These are phyloP conservation scores for Alviniconcha strummeri DNA, from an alignment of 2,888 invertebrate species.

Conservation along the genomic window DNA sequence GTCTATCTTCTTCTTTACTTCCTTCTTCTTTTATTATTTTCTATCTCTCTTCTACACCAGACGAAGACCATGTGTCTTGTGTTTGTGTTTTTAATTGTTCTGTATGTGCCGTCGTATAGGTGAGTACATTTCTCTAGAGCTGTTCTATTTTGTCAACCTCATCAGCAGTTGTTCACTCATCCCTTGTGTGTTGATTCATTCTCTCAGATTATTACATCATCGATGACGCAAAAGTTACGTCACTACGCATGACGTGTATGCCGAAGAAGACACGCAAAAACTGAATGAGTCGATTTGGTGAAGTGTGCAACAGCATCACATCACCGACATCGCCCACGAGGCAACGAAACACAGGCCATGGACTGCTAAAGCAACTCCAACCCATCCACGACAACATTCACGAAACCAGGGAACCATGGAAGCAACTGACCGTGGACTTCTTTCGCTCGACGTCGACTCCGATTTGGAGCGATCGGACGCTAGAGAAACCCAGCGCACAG, in stretches of 20 bases:
- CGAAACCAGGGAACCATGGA: neutral
- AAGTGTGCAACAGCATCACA: neutral
- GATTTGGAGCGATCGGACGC: neutral
- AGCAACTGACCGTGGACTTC: neutral
- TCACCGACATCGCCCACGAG: neutral
- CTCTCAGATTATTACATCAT: too few species aligned
- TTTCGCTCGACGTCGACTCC: neutral
- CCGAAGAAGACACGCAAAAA: neutral
- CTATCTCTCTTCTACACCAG: too few species aligned
- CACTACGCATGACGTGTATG: neutral
- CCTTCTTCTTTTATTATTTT: too few species aligned
- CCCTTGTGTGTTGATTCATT: too few species aligned
- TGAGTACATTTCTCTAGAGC: too few species aligned
- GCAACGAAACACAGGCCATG: neutral
- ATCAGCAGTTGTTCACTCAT: too few species aligned
- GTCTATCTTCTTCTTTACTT: too few species aligned
- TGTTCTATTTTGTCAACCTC: too few species aligned
- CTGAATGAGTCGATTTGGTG: neutral
- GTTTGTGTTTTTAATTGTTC: too few species aligned
- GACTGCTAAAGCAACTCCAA: neutral
- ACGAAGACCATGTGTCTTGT: too few species aligned
- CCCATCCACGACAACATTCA: neutral
- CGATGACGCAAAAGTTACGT: neutral
- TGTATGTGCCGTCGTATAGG: too few species aligned
- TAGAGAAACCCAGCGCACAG: neutral